These are phyloP conservation scores for Phataginus tricuspis DNA, from an alignment of 2,797 vertebrate species.

Conservation along the genomic window DNA sequence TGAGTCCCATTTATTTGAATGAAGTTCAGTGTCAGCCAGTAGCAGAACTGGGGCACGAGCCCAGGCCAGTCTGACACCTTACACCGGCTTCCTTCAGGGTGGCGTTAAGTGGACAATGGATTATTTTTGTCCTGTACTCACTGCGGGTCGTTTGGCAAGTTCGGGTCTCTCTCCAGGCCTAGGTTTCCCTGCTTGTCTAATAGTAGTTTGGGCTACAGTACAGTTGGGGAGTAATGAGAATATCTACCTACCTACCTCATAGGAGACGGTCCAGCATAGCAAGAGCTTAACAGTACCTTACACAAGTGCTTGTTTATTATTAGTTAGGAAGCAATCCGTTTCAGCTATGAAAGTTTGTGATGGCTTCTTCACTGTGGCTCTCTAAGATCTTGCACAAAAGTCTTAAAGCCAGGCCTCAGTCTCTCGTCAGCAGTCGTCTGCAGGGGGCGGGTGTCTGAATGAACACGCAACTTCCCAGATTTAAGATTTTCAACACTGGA, in stretches of 20 bases:
- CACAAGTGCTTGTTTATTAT: not conserved
- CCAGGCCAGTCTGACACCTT: not conserved
- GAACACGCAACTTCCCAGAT: not conserved
- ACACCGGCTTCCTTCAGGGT: not conserved
- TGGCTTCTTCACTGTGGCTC: not conserved
- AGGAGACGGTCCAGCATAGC: not conserved
- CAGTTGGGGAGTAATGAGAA: not conserved
- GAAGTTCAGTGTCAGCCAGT: not conserved
- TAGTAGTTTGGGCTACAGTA: not conserved
- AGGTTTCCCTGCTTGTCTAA: not conserved
- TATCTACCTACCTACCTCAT: rapidly evolving
- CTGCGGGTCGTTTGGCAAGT: not conserved
- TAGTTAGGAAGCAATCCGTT: not conserved
- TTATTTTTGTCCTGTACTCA: not conserved
- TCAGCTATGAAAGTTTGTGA: not conserved
- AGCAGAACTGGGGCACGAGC: not conserved
- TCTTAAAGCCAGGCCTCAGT: not conserved
- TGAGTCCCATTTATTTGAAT: not conserved
- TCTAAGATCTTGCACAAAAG: not conserved
- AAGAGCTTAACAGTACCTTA: not conserved
- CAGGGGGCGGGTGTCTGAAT: no score
- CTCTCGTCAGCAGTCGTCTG: not conserved
- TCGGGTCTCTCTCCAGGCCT: not conserved
- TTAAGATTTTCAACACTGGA: not conserved
- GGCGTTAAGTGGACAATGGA: not conserved